A percentile compares a stretch with the other conserved stretches of the same genome.
Evolutionary conservation across 1,140 invertebrate genomes (phyloP).

Genomic region (Bombus affinis): DNA sequence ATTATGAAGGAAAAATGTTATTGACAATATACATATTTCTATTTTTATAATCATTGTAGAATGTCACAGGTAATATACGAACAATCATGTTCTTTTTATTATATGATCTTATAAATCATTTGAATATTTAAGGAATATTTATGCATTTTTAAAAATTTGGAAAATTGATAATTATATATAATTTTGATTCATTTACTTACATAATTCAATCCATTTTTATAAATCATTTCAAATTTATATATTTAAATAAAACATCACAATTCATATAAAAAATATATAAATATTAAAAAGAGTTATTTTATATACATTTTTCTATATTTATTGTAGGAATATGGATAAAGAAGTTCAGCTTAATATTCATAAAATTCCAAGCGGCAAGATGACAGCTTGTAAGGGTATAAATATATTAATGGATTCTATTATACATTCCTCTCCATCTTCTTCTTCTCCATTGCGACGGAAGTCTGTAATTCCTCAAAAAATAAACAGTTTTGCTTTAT

Average conservation of each 20-base stretch:
- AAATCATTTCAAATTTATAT: neutral
- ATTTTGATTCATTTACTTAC: neutral
- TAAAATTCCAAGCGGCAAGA: conserved; percentile 19
- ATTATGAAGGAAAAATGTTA: neutral
- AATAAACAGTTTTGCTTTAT: conserved; percentile 19
- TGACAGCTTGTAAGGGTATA: conserved; percentile 51
- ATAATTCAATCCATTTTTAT: neutral
- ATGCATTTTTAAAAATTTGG: neutral
- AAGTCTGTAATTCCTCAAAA: conserved; percentile 62
- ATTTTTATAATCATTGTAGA: too few species aligned
- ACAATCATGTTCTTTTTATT: neutral
- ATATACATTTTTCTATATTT: neutral
- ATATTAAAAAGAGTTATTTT: neutral
- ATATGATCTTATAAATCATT: neutral
- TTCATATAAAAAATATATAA: neutral
- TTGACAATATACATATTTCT: neutral
- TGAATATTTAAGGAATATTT: neutral
- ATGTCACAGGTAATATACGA: neutral
- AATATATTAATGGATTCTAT: conserved; percentile 33
- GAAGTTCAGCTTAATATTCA: neutral
- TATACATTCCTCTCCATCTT: conserved; percentile 8
- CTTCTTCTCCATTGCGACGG: conserved; percentile 62
- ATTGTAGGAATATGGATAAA: conserved; percentile 21
- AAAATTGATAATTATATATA: neutral
- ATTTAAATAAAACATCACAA: neutral